Conservation (phyloP, 2,888 invertebrate genomes). For the Schizotus pectinicornis region DNA sequence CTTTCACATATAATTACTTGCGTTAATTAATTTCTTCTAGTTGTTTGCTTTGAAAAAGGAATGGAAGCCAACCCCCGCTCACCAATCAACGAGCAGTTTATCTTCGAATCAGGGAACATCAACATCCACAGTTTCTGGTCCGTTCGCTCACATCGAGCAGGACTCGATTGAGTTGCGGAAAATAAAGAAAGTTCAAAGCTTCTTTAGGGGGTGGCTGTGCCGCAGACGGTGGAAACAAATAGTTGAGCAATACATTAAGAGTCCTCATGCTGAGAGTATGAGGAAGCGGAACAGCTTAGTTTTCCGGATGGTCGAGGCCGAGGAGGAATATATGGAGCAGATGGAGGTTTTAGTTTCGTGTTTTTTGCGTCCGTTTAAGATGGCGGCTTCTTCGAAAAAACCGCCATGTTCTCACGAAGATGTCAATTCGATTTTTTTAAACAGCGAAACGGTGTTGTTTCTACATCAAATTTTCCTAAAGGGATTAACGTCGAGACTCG, state of each 20-base stretch:
- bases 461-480: conserved; percentile 94
- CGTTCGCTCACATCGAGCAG: conserved; percentile 52
- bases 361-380: conserved; percentile 87
- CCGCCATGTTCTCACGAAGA: conserved; percentile 93
- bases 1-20: background rate
- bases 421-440: conserved; percentile 91
- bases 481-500: conserved; percentile 88
- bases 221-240: conserved; percentile 93
- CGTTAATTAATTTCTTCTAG: conserved; percentile 57
- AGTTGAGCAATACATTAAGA: conserved; percentile 92
- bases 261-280: conserved; percentile 94
- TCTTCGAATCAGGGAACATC: conserved; percentile 43
- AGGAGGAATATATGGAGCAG: conserved; percentile 92
- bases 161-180: conserved; percentile 81
- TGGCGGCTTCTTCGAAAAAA: conserved; percentile 93
- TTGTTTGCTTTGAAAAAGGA: conserved; percentile 82
- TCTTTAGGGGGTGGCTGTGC: conserved; percentile 93
- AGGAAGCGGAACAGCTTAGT: conserved; percentile 87
- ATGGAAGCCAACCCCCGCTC: conserved; percentile 64
- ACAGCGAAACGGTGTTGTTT: conserved; percentile 90
- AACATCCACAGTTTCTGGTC: conserved; percentile 43
- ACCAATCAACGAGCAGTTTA: conserved; percentile 49
- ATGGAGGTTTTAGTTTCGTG: conserved; percentile 85
- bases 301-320: conserved; percentile 91
- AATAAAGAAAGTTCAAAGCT: conserved; percentile 89